Evolutionary conservation across 2,797 vertebrate species (phyloP).

Genomic region (Todus mexicanus): DNA sequence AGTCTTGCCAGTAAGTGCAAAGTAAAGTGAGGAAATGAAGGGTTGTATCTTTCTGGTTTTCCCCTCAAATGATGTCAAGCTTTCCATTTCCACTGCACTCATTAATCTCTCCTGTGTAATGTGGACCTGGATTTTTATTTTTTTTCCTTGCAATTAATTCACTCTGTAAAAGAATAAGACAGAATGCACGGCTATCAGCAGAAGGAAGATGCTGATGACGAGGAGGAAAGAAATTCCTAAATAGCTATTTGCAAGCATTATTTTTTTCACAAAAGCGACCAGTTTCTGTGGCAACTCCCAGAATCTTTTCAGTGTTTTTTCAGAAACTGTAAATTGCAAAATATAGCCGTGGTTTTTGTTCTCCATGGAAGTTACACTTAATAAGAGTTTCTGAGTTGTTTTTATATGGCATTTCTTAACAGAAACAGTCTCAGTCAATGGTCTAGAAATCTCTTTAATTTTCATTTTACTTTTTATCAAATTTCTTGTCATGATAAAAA

Average conservation of each 20-base stretch:
- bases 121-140: background rate
- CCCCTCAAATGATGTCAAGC: background rate
- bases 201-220: background rate
- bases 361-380: background rate
- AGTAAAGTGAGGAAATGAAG: background rate
- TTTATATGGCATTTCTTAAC: background rate
- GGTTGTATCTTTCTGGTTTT: background rate
- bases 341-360: background rate
- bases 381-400: background rate
- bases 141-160: constrained; percentile 4
- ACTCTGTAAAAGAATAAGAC: background rate
- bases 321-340: background rate
- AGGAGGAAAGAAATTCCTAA: background rate
- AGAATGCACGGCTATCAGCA: background rate
- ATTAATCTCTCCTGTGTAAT: background rate
- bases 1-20: background rate
- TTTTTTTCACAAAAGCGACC: background rate
- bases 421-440: background rate
- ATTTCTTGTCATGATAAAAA: background rate
- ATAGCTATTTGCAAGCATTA: background rate
- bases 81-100: background rate
- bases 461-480: background rate
- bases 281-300: background rate
- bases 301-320: background rate
- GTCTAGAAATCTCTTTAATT: background rate